A percentile compares a stretch with the other conserved stretches of the same genome.
These are phyloP conservation scores for Scaptomyza montana DNA, from an alignment of 1,140 invertebrate species.

Conservation along the genomic window DNA sequence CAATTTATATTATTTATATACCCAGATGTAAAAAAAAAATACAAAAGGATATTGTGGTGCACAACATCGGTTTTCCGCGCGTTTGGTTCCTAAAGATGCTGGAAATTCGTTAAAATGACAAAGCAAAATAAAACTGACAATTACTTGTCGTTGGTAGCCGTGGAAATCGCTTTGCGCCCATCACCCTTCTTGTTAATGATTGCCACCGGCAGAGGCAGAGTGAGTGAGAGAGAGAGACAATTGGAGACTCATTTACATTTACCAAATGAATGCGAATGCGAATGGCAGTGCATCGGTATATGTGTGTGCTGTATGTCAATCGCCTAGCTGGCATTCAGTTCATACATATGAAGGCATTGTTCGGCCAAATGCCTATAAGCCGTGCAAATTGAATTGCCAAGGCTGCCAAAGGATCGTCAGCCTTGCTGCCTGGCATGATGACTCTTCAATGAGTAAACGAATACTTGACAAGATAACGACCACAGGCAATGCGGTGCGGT, in stretches of 20 bases:
- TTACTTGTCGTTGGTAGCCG: slow-evolving; percentile 35
- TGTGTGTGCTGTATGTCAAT: slow-evolving; percentile 1
- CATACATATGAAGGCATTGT: slow-evolving; percentile 38
- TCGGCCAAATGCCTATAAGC: slow-evolving; percentile 51
- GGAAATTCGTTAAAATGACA: slow-evolving; percentile 61
- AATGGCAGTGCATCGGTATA: slow-evolving; percentile 27
- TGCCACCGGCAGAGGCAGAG: background rate
- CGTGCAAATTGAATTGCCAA: slow-evolving; percentile 54
- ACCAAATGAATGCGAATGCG: slow-evolving; percentile 30
- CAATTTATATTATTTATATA: slow-evolving; percentile 47
- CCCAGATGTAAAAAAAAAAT: slow-evolving; percentile 23
- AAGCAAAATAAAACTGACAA: slow-evolving; percentile 63
- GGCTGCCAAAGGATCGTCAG: slow-evolving; percentile 28
- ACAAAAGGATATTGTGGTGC: slow-evolving; percentile 45
- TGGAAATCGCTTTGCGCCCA: slow-evolving; percentile 16
- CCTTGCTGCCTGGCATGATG: slow-evolving; percentile 24
- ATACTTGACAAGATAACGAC: slow-evolving; percentile 17
- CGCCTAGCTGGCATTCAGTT: slow-evolving; percentile 16
- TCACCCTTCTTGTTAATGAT: slow-evolving; percentile 21
- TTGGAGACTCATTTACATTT: slow-evolving; percentile 66
- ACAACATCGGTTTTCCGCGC: slow-evolving; percentile 46
- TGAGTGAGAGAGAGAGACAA: slow-evolving; percentile 33
- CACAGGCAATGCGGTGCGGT: background rate
- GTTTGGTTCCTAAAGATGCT: slow-evolving; percentile 48
- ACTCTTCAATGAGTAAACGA: slow-evolving; percentile 39